Conservation (phyloP, 2,888 invertebrate species). For the Disparrhopalites patrizii region DNA sequence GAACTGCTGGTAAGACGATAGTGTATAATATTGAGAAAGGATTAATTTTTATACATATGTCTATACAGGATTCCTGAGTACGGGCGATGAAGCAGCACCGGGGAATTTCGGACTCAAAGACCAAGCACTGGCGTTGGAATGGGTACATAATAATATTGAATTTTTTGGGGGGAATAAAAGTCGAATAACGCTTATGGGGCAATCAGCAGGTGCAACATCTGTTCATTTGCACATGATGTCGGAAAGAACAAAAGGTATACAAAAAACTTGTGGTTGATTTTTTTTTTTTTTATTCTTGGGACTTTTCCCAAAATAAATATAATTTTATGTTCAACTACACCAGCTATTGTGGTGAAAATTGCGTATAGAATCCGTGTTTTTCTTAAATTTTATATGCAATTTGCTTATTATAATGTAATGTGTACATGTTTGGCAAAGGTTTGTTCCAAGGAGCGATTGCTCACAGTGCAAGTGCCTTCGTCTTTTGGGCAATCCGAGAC, state of each 20-base stretch:
- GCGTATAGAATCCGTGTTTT: no score
- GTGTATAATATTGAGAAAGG: no score
- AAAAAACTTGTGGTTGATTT: no score
- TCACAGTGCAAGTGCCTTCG: conserved; percentile 30
- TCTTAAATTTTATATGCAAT: no score
- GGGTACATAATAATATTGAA: conserved; percentile 71
- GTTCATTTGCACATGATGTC: conserved; percentile 64
- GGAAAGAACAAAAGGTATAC: conserved; percentile 62
- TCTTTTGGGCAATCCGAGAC: conserved; percentile 28
- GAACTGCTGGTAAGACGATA: no score
- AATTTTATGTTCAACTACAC: no score
- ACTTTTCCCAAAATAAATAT: no score
- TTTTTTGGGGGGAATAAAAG: conserved; percentile 70
- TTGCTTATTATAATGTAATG: no score
- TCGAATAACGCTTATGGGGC: conserved; percentile 66
- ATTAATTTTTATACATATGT: no score
- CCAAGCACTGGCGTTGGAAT: conserved; percentile 72
- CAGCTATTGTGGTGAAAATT: no score
- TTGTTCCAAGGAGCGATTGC: conserved; percentile 26
- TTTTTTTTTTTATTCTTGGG: no score
- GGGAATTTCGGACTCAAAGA: conserved; percentile 83
- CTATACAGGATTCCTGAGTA: conserved; percentile 20
- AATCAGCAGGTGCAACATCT: conserved; percentile 67
- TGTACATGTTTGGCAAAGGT: no score
- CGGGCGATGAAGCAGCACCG: conserved; percentile 55